Evolutionary conservation across 2,113 vertebrate species (phyloP).

Genomic region (Thinocorus orbignyianus): DNA sequence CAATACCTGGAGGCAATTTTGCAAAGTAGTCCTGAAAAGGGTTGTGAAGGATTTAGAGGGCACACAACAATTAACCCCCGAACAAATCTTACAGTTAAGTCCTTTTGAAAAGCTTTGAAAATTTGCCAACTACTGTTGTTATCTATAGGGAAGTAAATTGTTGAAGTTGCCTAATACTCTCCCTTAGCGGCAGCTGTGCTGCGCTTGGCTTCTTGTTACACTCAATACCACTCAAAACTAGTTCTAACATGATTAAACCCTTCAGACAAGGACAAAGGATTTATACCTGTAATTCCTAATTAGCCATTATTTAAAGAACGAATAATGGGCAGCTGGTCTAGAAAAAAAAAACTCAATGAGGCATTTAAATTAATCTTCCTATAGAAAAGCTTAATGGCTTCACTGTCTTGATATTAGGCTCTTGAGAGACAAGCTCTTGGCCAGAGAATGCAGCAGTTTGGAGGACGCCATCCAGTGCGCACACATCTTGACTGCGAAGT

Average conservation of each 20-base stretch:
- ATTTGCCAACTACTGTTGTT: not conserved
- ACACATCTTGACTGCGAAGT: not conserved
- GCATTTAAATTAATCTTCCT: not conserved
- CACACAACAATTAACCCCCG: not conserved
- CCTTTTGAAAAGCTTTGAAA: not conserved
- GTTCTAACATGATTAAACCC: not conserved
- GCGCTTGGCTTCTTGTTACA: not conserved
- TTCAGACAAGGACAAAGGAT: not conserved
- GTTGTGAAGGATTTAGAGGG: not conserved
- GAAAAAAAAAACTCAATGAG: not conserved
- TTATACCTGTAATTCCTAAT: not conserved
- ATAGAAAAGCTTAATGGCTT: not conserved
- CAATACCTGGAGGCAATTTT: not conserved
- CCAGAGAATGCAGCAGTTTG: not conserved
- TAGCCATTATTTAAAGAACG: not conserved
- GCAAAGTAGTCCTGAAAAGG: not conserved
- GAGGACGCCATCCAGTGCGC: not conserved
- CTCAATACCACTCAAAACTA: not conserved
- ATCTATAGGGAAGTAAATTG: not conserved
- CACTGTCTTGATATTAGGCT: not conserved
- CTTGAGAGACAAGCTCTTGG: not conserved
- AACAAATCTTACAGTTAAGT: not conserved
- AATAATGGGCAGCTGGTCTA: not conserved
- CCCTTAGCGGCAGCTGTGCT: not conserved
- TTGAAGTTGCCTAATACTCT: not conserved